phyloP scores from a whole-genome alignment of 53 echinoderm and acorn worm species.

The Arbacia lixula region DNA sequence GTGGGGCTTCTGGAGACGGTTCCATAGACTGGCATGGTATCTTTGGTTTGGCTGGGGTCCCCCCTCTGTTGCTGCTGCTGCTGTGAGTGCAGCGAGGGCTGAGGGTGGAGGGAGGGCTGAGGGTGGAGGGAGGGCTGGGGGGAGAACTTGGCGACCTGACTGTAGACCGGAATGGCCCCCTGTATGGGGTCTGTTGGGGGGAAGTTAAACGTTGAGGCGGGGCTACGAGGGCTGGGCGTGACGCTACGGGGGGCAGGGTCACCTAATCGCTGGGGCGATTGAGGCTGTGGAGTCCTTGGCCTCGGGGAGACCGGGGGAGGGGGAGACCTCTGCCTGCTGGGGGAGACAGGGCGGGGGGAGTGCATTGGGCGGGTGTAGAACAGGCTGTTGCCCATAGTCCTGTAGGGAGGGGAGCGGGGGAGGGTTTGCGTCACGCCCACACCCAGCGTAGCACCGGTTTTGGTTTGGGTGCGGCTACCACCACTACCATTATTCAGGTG shows the following conservation, averaged over 20 bases:
- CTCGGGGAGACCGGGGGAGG: not conserved
- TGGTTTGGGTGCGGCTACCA: not conserved
- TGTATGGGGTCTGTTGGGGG: not conserved
- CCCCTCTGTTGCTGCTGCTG: too few relatives aligned
- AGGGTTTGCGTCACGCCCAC: conserved; percentile 20
- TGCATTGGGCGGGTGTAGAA: conserved; percentile 42
- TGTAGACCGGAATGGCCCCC: conserved; percentile 24
- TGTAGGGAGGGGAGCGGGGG: conserved; percentile 27
- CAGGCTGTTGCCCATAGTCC: conserved; percentile 41
- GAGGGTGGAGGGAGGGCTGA: not conserved
- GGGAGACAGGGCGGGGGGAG: conserved; percentile 33
- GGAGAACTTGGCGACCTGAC: not conserved
- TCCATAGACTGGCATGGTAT: not conserved
- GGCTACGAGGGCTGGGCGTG: conserved; percentile 21
- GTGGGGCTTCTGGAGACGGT: not conserved
- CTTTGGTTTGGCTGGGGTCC: not conserved
- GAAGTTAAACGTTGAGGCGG: not conserved
- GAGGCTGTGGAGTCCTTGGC: conserved; percentile 20
- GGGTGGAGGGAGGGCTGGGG: not conserved
- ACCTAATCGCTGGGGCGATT: not conserved
- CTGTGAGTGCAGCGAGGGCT: not conserved
- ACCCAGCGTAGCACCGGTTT: too few relatives aligned
- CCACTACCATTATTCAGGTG: conserved; percentile 47
- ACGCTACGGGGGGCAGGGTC: conserved; percentile 30
- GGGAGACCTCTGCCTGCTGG: conserved; percentile 6